A percentile compares a stretch with the other conserved stretches of the same genome.
Conservation (phyloP, 2,797 vertebrate species). For the Spondyliosoma cantharus region DNA sequence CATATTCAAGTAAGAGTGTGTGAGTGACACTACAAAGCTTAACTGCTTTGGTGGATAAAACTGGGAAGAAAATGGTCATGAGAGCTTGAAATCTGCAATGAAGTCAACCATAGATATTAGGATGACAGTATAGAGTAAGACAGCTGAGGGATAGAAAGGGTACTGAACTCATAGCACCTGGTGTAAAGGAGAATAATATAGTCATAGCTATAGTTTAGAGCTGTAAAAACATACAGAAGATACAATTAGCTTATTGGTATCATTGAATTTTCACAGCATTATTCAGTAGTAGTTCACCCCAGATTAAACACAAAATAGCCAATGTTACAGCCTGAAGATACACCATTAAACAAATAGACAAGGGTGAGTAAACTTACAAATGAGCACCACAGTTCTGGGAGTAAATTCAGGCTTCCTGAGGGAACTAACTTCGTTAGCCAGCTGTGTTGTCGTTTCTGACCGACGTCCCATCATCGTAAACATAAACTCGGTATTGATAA, state of each 20-base stretch:
- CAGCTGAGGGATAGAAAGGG: too few relatives aligned
- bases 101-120: not conserved
- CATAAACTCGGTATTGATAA: constrained; percentile 41
- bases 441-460: constrained; percentile 38
- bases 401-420: not conserved
- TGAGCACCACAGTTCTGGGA: not conserved
- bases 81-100: not conserved
- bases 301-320: not conserved
- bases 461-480: constrained; percentile 79
- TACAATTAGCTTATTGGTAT: not conserved
- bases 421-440: constrained; percentile 64
- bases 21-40: not conserved
- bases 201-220: not conserved
- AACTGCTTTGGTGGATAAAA: not conserved
- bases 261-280: not conserved
- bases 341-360: not conserved
- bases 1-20: not conserved
- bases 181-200: not conserved
- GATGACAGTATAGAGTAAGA: too few relatives aligned
- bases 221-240: not conserved
- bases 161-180: not conserved
- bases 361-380: constrained; percentile 3
- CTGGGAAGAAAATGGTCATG: not conserved
- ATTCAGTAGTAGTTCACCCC: not conserved
- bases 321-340: not conserved